Conservation (phyloP, 2,888 invertebrate species). For the Ochropleura plecta region DNA sequence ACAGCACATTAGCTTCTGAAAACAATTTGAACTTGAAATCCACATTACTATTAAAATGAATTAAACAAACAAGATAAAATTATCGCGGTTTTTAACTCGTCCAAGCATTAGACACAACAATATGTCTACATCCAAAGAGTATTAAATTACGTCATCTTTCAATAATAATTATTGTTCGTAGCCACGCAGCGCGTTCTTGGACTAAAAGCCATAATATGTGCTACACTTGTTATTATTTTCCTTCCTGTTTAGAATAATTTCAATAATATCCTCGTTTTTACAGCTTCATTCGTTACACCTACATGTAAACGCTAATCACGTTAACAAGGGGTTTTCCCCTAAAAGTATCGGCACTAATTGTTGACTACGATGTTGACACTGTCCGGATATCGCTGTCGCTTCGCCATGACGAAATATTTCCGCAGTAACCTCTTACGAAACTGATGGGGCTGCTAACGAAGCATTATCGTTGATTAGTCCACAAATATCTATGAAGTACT, state of each 20-base stretch:
- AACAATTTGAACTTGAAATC: not conserved
- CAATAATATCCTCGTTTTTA: slow-evolving; percentile 14
- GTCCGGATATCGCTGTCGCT: slow-evolving; percentile 26
- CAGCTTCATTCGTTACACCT: not conserved
- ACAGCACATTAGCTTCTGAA: slow-evolving; percentile 15
- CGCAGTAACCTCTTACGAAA: slow-evolving; percentile 24
- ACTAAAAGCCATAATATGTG: not conserved
- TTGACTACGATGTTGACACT: slow-evolving; percentile 24
- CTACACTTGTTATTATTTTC: slow-evolving; percentile 23
- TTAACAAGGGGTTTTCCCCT: not conserved
- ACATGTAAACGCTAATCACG: not conserved
- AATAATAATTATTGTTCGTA: slow-evolving; percentile 13
- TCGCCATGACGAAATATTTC: slow-evolving; percentile 11
- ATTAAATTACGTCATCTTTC: slow-evolving; percentile 23
- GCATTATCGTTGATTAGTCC: not conserved
- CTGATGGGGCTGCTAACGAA: slow-evolving; percentile 3
- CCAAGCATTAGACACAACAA: slow-evolving; percentile 9
- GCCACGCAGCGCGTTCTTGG: too few species aligned
- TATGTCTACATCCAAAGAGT: not conserved
- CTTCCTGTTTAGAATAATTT: slow-evolving; percentile 36
- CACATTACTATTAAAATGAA: not conserved
- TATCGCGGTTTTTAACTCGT: slow-evolving; percentile 2
- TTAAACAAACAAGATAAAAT: slow-evolving; percentile 7
- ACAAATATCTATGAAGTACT: not conserved
- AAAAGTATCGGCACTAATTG: slow-evolving; percentile 17